Conservation (phyloP, 2,797 vertebrate genomes). For the Streptopelia turtur region DNA sequence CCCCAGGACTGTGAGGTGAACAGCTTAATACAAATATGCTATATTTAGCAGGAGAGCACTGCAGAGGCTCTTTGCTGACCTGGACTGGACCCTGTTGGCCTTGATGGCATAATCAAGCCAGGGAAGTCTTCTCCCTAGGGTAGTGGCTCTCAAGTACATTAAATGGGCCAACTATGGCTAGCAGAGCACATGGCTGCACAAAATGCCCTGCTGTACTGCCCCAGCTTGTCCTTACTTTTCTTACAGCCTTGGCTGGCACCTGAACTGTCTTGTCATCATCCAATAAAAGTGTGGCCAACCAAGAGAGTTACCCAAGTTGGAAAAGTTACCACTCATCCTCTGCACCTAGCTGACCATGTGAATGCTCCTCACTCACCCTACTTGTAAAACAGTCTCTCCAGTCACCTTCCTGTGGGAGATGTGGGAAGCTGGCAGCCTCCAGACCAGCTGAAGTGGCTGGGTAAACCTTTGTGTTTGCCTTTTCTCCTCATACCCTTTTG, state of each 20-base stretch:
- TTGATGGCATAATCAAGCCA: neutral
- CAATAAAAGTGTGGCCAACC: neutral
- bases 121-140: neutral
- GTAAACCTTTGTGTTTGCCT: constrained; percentile 33
- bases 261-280: neutral
- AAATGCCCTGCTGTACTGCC: neutral
- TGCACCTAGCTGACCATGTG: neutral
- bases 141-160: neutral
- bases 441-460: neutral
- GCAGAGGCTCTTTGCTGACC: neutral
- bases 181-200: neutral
- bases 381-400: neutral
- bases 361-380: neutral
- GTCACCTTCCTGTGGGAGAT: neutral
- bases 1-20: neutral
- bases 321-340: neutral
- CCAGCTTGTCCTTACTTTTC: neutral
- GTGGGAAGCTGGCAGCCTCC: neutral
- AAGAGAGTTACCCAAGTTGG: neutral
- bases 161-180: neutral
- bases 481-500: constrained; percentile 38
- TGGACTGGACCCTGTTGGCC: neutral
- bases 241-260: neutral
- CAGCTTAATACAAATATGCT: neutral
- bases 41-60: neutral